Conservation (phyloP, 2,797 vertebrate species). For the Geotrypetes seraphini region DNA sequence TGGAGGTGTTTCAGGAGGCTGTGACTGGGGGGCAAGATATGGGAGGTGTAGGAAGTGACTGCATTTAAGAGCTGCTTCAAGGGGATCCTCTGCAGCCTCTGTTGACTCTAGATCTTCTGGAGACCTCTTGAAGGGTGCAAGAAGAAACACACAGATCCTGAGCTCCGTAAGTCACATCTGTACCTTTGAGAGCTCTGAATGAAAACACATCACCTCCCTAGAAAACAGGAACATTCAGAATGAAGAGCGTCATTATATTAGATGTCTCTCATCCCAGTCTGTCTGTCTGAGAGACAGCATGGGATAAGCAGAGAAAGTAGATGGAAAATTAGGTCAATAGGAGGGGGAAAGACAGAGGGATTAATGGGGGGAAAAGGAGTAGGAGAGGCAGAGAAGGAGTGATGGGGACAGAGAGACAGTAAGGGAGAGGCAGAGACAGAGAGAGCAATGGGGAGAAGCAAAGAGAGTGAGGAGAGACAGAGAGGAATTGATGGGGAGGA, state of each 20-base stretch:
- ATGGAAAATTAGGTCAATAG: neutral
- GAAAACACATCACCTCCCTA: too few species aligned
- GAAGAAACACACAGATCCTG: neutral
- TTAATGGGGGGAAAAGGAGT: neutral
- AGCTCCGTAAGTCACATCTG: too few species aligned
- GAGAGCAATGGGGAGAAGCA: neutral
- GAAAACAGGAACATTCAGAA: too few species aligned
- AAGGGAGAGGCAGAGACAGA: neutral
- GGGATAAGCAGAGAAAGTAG: neutral
- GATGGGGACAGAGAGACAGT: neutral
- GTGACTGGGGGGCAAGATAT: neutral
- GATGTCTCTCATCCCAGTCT: too few species aligned
- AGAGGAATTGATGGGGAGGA: neutral
- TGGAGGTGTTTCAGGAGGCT: neutral
- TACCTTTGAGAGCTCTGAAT: too few species aligned
- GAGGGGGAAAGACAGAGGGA: neutral
- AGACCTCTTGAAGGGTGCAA: too few species aligned
- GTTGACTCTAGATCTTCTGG: neutral
- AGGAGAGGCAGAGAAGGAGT: too few species aligned
- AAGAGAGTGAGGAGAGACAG: neutral
- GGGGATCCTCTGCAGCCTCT: neutral
- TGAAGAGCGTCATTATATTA: too few species aligned
- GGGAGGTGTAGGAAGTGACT: neutral
- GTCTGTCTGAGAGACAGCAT: neutral
- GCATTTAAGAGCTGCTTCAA: neutral